phyloP scores from a whole-genome alignment of 2,888 invertebrate genomes.

The Micoletzkya japonica region DNA sequence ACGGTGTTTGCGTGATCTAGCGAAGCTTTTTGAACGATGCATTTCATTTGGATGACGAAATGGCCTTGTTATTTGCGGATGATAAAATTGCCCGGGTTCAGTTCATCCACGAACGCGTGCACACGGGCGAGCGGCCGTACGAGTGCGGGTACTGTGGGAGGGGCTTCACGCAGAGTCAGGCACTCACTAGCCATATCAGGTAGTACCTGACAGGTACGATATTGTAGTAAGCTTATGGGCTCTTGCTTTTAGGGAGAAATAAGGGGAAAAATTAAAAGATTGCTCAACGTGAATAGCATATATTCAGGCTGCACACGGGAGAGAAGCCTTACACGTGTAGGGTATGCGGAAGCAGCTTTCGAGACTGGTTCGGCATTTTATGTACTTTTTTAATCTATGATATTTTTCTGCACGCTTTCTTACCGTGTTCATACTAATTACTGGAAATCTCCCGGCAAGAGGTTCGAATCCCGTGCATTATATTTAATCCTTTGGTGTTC shows the following conservation, averaged over 20 bases:
- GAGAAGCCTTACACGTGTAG: conserved; percentile 46
- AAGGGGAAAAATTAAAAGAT: background rate
- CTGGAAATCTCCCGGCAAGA: background rate
- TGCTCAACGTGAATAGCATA: conserved; percentile 29
- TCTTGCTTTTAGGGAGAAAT: background rate
- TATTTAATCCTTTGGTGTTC: background rate
- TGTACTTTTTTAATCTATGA: background rate
- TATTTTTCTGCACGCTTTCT: background rate
- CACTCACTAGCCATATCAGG: conserved; percentile 30
- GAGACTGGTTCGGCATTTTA: conserved; percentile 40
- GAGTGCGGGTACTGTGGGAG: conserved; percentile 50
- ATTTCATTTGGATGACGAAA: too few species aligned
- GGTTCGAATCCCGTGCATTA: background rate
- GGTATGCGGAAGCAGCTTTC: conserved; percentile 37
- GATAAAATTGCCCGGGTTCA: too few species aligned
- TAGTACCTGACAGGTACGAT: background rate
- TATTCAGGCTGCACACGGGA: conserved; percentile 44
- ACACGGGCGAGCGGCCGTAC: conserved; percentile 56
- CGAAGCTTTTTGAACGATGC: too few species aligned
- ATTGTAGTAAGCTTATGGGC: background rate
- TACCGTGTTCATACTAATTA: background rate
- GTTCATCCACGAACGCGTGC: conserved; percentile 50
- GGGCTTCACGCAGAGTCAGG: conserved; percentile 50
- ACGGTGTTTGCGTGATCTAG: too few species aligned
- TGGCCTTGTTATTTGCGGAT: too few species aligned